Conservation (phyloP, 2,113 vertebrate genomes). For the Myotis davidii region DNA sequence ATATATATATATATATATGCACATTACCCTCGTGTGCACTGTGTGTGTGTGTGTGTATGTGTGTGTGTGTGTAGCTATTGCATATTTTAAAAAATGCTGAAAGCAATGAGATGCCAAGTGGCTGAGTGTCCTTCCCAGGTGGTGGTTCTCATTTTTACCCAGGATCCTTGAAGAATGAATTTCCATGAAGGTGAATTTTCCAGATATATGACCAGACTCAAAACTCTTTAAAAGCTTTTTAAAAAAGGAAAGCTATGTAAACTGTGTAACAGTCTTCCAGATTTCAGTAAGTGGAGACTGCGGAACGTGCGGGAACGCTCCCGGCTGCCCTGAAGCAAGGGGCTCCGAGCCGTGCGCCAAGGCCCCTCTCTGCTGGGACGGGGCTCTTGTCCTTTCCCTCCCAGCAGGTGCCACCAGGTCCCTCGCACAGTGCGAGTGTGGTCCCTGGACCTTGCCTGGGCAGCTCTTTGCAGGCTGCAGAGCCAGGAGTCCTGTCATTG, state of each 20-base stretch:
- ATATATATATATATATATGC: too few species aligned
- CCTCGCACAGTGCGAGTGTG: background rate
- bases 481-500: background rate
- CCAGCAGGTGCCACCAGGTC: background rate
- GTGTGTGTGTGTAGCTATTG: too few species aligned
- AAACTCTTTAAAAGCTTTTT: background rate
- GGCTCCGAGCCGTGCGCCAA: background rate
- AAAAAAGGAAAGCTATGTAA: background rate
- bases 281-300: background rate
- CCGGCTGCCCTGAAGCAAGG: background rate
- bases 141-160: background rate
- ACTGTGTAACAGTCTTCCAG: background rate
- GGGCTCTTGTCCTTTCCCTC: too few species aligned
- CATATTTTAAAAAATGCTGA: background rate
- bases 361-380: fast-evolving
- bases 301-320: background rate
- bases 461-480: background rate
- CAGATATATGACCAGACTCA: background rate
- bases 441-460: fast-evolving
- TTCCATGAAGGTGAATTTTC: background rate
- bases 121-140: background rate
- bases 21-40: too few species aligned
- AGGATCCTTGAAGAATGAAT: background rate
- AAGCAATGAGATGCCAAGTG: background rate
- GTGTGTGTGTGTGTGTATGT: background rate